These are phyloP conservation scores for Antheraea yamamai DNA, from an alignment of 2,888 invertebrate species.

Conservation along the genomic window DNA sequence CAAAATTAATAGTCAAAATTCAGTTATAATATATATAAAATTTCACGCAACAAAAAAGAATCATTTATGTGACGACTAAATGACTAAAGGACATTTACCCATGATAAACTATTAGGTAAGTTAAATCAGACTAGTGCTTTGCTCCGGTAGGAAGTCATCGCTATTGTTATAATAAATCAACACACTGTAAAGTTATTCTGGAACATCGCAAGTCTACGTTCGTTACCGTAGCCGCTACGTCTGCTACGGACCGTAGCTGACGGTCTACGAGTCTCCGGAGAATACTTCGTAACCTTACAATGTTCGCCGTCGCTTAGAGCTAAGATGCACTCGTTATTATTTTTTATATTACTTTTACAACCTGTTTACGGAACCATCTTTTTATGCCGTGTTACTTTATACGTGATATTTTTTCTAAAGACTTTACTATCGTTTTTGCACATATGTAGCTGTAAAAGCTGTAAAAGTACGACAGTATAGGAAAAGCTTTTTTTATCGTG, in stretches of 20 bases:
- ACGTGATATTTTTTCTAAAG: not conserved
- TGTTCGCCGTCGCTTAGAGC: constrained; percentile 60
- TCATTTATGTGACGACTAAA: too few species aligned
- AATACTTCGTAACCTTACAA: constrained; percentile 61
- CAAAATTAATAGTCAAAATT: too few species aligned
- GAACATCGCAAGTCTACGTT: constrained; percentile 52
- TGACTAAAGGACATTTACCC: too few species aligned
- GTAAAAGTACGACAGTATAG: not conserved
- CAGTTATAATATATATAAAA: too few species aligned
- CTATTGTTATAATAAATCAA: not conserved
- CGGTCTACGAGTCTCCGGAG: constrained; percentile 71
- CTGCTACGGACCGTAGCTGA: constrained; percentile 70
- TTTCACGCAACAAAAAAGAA: too few species aligned
- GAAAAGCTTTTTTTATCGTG: not conserved
- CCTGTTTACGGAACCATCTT: constrained; percentile 20
- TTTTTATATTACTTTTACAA: constrained; percentile 53
- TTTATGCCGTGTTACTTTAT: constrained; percentile 7
- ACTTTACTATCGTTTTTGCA: not conserved
- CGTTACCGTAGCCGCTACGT: constrained; percentile 66
- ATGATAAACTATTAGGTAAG: too few species aligned
- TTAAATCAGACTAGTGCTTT: too few species aligned
- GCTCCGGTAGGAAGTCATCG: too few species aligned
- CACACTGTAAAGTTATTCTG: constrained; percentile 9
- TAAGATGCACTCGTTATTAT: constrained; percentile 63
- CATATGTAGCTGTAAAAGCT: not conserved